Conservation (phyloP, 2,888 invertebrate species). For the Lochmaea crataegi region DNA sequence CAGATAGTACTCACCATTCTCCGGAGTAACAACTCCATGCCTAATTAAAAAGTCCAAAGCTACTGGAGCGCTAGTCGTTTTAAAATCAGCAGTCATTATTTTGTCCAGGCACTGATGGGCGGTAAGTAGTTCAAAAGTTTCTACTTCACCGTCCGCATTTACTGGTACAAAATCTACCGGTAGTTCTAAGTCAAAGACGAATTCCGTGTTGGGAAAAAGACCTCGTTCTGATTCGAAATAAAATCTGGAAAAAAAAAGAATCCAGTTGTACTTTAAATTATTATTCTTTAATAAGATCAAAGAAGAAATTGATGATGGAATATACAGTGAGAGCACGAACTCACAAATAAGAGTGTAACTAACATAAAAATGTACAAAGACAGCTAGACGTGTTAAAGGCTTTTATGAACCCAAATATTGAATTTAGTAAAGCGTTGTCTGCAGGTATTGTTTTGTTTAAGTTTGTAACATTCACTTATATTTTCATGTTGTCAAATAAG, state of each 20-base stretch:
- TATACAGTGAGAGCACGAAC: no score
- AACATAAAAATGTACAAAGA: no score
- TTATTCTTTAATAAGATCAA: no score
- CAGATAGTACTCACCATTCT: conserved; percentile 82
- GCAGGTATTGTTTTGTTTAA: no score
- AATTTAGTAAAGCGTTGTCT: no score
- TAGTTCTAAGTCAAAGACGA: conserved; percentile 91
- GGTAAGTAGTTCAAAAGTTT: conserved; percentile 87
- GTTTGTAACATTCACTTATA: no score
- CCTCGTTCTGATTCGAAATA: conserved; percentile 94
- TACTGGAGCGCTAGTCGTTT: conserved; percentile 93
- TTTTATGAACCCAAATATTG: no score
- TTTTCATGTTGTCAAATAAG: no score
- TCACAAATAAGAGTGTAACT: no score
- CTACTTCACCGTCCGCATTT: conserved; percentile 95
- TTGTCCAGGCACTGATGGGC: conserved; percentile 85
- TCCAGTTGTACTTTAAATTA: no score
- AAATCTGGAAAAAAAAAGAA: conserved; percentile 69
- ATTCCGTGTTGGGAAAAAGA: conserved; percentile 93
- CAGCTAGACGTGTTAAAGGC: no score
- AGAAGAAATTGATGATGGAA: no score
- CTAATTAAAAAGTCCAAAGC: conserved; percentile 92
- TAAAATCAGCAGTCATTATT: conserved; percentile 86
- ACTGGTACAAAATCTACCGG: conserved; percentile 91
- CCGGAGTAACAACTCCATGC: conserved; percentile 88